Base-by-base conservation (phyloP, 2,888 invertebrate species). In the Antitype chi region DNA sequence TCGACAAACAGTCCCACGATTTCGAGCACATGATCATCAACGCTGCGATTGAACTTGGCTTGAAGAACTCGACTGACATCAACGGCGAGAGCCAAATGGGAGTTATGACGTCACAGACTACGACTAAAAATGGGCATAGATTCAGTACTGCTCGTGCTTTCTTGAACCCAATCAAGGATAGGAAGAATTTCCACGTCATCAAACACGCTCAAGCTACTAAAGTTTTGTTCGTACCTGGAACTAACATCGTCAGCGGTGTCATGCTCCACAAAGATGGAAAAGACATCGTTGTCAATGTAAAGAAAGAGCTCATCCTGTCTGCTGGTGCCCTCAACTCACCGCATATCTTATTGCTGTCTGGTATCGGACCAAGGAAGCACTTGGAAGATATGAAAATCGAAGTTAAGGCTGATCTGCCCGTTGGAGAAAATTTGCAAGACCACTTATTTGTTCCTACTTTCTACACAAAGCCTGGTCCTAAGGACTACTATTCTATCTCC, bases 311-410 rank as follows among this genome's bases (percentile, higher is more conserved):
- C 0, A 98, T 99, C 83, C 90, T 99, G 25, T 97, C 98, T 28
- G 98, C 98, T 4, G 99, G 99, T 4, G 96, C 98, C 2, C 97
- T 99, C 64, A 98, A 98, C 88, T 97, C 98, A 5, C 98, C 99
- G 0, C 98, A 99, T 90, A 91, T 99, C 60, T 95, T 99, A 60
- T 98, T 99, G 98, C 92, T 99, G 32, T 98, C 98, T 25, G 99
- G 99, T 2, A 97, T 98, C 15, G 98, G 98, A 11, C 98, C 98
- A 0, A 93, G 90, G 67, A 93, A 97, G 3, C 97, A 98, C 88
- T 94, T 98, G 25, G 89, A 94, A 38, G 95, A 97, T 47, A 92
- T 97, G 69, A 97, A 96, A 1, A 97, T 98, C 13, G 95, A 97
- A 11, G 94, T 98, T 0, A 88, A 98, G 64, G 96, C 97, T 43